phyloP scores from a whole-genome alignment of 2,797 vertebrate species.

The Coluber constrictor region DNA sequence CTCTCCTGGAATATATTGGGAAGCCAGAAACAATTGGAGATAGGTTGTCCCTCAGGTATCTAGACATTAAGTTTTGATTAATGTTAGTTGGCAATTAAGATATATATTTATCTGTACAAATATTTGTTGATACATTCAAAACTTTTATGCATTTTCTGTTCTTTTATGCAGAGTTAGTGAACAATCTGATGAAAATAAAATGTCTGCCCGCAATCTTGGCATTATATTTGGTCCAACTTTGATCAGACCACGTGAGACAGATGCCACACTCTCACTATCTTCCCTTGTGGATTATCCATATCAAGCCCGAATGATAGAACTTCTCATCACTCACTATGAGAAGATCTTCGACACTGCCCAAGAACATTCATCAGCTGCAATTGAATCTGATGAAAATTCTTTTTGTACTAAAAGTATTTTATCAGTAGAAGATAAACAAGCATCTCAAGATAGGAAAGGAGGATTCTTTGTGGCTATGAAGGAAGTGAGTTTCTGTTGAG shows the following conservation, averaged over 20 bases:
- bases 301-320: conserved; percentile 91
- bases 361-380: conserved; percentile 58
- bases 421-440: conserved; percentile 79
- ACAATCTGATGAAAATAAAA: conserved; percentile 94
- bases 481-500: conserved; percentile 79
- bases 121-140: neutral
- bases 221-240: conserved; percentile 97
- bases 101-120: neutral
- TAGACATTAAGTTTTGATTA: neutral
- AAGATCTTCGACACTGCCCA: conserved; percentile 82
- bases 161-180: conserved; percentile 81
- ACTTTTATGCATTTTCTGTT: neutral
- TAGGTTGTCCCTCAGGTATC: neutral
- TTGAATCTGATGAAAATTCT: conserved; percentile 59
- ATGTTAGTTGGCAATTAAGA: neutral
- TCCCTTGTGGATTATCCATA: conserved; percentile 95
- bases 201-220: conserved; percentile 94
- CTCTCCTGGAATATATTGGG: neutral
- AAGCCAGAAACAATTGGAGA: neutral
- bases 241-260: conserved; percentile 85
- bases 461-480: conserved; percentile 80
- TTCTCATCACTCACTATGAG: conserved; percentile 85
- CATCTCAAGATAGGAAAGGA: conserved; percentile 79
- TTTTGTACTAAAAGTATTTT: conserved; percentile 58
- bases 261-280: conserved; percentile 90